Evolutionary conservation across 1,140 invertebrate species (phyloP).

Genomic region (Asobara japonica): DNA sequence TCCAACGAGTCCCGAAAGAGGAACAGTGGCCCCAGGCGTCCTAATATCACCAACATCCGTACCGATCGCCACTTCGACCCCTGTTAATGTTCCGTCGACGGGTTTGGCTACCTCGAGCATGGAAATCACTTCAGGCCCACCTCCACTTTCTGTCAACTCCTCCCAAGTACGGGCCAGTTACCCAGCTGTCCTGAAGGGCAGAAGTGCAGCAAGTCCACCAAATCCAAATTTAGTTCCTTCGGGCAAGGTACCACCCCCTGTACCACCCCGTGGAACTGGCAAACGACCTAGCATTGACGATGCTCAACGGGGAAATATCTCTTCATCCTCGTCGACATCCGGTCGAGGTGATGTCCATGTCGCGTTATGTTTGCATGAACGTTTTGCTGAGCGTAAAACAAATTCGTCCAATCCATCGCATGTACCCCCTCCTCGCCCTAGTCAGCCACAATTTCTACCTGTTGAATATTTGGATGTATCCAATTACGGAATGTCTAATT

Average conservation of each 20-base stretch:
- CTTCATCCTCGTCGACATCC: slow-evolving; percentile 46
- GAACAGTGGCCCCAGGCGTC: slow-evolving; percentile 6
- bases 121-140: slow-evolving; percentile 47
- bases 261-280: slow-evolving; percentile 75
- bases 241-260: slow-evolving; percentile 78
- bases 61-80: slow-evolving; percentile 56
- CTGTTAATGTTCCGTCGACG: slow-evolving; percentile 44
- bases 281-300: slow-evolving; percentile 32
- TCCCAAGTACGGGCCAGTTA: slow-evolving; percentile 65
- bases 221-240: slow-evolving; percentile 59
- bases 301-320: slow-evolving; percentile 35
- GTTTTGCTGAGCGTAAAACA: background rate
- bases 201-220: slow-evolving; percentile 60
- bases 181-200: slow-evolving; percentile 79
- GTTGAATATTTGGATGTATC: background rate
- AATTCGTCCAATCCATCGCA: slow-evolving; percentile 12
- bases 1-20: slow-evolving; percentile 22
- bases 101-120: slow-evolving; percentile 50
- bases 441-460: background rate
- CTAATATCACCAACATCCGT: slow-evolving; percentile 32
- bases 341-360: slow-evolving; percentile 57
- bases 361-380: slow-evolving; percentile 37
- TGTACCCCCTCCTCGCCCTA: background rate
- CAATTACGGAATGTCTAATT: background rate
- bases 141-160: slow-evolving; percentile 47